Evolutionary conservation across 2,888 invertebrate species (phyloP).

Genomic region (Acleris emargana): DNA sequence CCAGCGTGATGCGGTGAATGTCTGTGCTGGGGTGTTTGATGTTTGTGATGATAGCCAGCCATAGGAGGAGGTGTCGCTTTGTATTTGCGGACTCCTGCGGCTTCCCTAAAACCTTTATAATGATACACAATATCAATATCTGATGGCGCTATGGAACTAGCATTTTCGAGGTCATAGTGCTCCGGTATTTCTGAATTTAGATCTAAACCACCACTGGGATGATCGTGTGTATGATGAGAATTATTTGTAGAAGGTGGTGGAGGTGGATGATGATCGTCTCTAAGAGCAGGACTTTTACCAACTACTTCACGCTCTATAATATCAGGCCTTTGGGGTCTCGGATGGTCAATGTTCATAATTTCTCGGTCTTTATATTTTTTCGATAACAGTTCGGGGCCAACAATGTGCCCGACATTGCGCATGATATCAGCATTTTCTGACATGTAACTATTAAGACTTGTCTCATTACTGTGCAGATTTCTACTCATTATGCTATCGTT

Average conservation of each 20-base stretch:
- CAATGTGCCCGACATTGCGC: slow-evolving; percentile 90
- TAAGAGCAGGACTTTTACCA: slow-evolving; percentile 91
- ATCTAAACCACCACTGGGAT: slow-evolving; percentile 88
- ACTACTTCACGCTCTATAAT: slow-evolving; percentile 96
- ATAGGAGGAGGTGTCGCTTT: slow-evolving; percentile 93
- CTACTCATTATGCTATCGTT: slow-evolving; percentile 88
- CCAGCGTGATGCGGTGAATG: slow-evolving; percentile 91
- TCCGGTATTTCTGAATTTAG: slow-evolving; percentile 92
- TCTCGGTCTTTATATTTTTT: slow-evolving; percentile 96
- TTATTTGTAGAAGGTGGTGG: slow-evolving; percentile 89
- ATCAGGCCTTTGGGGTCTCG: slow-evolving; percentile 94
- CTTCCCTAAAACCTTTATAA: slow-evolving; percentile 96
- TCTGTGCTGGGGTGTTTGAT: slow-evolving; percentile 88
- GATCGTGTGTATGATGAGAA: slow-evolving; percentile 88
- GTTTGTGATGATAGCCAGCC: slow-evolving; percentile 90
- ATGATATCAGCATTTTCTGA: slow-evolving; percentile 89
- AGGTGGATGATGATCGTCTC: slow-evolving; percentile 91
- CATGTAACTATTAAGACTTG: slow-evolving; percentile 87
- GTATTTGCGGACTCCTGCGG: slow-evolving; percentile 92
- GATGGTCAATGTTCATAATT: slow-evolving; percentile 87
- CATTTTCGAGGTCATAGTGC: slow-evolving; percentile 98
- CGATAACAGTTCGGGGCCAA: slow-evolving; percentile 93
- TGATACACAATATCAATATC: slow-evolving; percentile 98
- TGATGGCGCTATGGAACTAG: slow-evolving; percentile 98
- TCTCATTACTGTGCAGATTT: slow-evolving; percentile 88